These are phyloP conservation scores for Gymnorhina tibicen DNA, from an alignment of 2,113 vertebrate species.

Conservation along the genomic window DNA sequence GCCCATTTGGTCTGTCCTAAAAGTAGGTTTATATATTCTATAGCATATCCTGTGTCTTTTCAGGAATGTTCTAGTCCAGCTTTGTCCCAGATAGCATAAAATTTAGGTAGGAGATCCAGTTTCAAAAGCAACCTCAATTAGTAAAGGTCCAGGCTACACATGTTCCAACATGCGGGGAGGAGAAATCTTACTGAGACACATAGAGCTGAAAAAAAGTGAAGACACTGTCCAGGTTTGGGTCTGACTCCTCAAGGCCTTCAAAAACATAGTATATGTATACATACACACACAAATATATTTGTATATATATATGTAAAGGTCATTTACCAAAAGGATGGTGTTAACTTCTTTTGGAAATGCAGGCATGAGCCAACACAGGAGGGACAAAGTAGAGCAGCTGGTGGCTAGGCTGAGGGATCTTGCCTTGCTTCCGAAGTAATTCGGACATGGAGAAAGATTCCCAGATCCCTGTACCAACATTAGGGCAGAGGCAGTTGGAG, in stretches of 20 bases:
- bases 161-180: neutral
- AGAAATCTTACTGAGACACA: neutral
- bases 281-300: no score
- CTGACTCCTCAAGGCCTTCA: neutral
- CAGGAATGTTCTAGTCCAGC: neutral
- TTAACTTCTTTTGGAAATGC: neutral
- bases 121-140: neutral
- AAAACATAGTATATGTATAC: neutral
- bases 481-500: neutral
- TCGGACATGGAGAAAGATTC: neutral
- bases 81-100: neutral
- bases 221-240: neutral
- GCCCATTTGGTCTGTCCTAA: neutral
- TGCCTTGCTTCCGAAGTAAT: neutral
- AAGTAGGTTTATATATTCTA: neutral
- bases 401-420: neutral
- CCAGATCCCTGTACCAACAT: neutral
- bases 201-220: neutral
- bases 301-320: neutral
- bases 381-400: neutral
- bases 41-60: neutral
- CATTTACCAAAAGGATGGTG: neutral
- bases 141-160: neutral
- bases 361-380: neutral
- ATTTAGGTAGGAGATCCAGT: neutral